Conservation (phyloP, 2,888 invertebrate species). For the Melanophora roralis region DNA sequence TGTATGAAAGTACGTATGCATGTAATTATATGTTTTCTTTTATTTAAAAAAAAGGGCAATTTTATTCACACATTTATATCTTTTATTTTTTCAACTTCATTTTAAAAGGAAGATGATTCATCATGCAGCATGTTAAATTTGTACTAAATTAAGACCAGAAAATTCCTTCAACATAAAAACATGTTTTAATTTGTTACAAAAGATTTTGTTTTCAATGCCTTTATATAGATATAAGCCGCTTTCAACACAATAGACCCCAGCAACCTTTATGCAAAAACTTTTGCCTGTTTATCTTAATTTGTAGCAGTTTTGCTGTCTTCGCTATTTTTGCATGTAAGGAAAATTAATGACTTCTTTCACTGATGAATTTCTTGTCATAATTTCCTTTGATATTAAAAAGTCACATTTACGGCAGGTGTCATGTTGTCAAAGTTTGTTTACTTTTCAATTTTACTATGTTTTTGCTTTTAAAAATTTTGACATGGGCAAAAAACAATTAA, state of each 20-base stretch:
- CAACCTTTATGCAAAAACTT: too few relatives aligned
- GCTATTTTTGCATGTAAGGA: neutral
- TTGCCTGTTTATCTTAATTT: neutral
- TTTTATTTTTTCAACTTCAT: neutral
- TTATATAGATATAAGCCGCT: too few relatives aligned
- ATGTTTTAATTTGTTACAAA: slow-evolving; percentile 1
- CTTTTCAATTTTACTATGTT: too few relatives aligned
- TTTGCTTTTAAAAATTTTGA: too few relatives aligned
- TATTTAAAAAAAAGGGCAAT: slow-evolving; percentile 17
- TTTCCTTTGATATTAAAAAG: slow-evolving; percentile 56
- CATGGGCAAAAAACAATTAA: too few relatives aligned
- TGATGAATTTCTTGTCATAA: slow-evolving; percentile 48
- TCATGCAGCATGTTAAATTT: slow-evolving; percentile 26
- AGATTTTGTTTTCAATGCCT: too few relatives aligned
- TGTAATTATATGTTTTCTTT: too few relatives aligned
- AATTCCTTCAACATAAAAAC: neutral
- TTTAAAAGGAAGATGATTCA: slow-evolving; percentile 27
- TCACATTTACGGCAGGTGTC: too few relatives aligned
- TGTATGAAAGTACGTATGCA: too few relatives aligned
- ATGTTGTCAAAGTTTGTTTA: too few relatives aligned
- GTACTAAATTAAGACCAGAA: slow-evolving; percentile 17
- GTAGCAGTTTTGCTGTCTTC: neutral
- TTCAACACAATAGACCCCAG: too few relatives aligned
- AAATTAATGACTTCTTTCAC: slow-evolving; percentile 37
- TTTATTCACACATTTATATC: slow-evolving; percentile 39